phyloP scores from a whole-genome alignment of 2,888 invertebrate species.

The Andrena praecox region DNA sequence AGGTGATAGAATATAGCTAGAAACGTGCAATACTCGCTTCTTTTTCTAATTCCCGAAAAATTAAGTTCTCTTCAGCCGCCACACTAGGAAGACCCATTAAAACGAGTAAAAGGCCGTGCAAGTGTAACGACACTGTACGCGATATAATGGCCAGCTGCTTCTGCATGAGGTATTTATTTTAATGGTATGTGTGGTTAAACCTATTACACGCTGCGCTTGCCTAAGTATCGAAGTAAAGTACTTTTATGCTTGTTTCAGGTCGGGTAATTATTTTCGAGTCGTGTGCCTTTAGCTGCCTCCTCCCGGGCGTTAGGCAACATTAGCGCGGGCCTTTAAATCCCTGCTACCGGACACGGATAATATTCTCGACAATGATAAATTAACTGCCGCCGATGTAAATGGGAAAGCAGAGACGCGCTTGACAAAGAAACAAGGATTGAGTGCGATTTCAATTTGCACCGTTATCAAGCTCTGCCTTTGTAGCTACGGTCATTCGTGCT shows the following conservation, averaged over 20 bases:
- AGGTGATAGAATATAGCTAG: too few relatives aligned
- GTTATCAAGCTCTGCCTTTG: conserved; percentile 9
- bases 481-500: neutral
- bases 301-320: conserved; percentile 34
- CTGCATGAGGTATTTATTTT: conserved; percentile 33
- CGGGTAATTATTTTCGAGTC: conserved; percentile 48
- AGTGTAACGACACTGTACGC: conserved; percentile 18
- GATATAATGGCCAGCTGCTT: conserved; percentile 15
- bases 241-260: conserved; percentile 43
- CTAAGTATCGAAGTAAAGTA: conserved; percentile 30
- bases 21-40: too few relatives aligned
- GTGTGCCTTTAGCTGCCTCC: neutral
- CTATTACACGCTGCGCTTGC: conserved; percentile 42
- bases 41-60: too few relatives aligned
- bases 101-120: conserved; percentile 18
- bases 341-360: conserved; percentile 40
- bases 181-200: conserved; percentile 28
- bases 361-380: conserved; percentile 57
- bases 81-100: neutral
- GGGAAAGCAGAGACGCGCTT: neutral
- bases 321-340: conserved; percentile 52
- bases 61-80: too few relatives aligned
- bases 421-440: conserved; percentile 19
- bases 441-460: conserved; percentile 32
- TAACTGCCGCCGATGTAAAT: conserved; percentile 34